Percentiles rank a stretch among this genome's conserved stretches.
These are phyloP conservation scores for Thunnus thynnus DNA, from an alignment of 2,113 vertebrate genomes.

Conservation along the genomic window DNA sequence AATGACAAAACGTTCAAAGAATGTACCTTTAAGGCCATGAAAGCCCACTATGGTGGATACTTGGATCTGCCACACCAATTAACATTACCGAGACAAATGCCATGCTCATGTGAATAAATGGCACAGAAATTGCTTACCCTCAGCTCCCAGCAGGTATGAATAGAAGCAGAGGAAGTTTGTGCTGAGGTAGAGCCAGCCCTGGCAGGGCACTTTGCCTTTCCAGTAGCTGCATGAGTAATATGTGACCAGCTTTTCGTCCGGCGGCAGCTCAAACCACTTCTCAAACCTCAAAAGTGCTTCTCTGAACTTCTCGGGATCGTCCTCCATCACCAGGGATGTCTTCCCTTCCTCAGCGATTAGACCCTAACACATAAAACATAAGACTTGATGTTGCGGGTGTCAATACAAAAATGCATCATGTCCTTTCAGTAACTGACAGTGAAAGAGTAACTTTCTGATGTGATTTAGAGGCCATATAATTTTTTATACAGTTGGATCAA, in stretches of 20 bases:
- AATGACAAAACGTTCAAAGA: background rate
- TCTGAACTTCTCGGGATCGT: conserved; percentile 96
- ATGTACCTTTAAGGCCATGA: background rate
- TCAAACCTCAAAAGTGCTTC: conserved; percentile 95
- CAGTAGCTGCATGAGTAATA: conserved; percentile 99
- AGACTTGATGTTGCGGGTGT: background rate
- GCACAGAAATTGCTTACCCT: conserved; percentile 85
- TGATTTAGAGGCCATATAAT: no score
- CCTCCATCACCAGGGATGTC: conserved; percentile 89
- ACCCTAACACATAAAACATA: conserved; percentile 83
- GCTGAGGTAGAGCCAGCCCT: conserved; percentile 99
- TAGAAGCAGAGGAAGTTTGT: conserved; percentile 99
- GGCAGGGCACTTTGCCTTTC: conserved; percentile 96
- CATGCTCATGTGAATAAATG: background rate
- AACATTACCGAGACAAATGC: conserved; percentile 25
- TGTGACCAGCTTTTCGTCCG: conserved; percentile 95
- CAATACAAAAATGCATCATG: background rate
- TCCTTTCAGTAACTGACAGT: background rate
- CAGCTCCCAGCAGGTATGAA: conserved; percentile 95
- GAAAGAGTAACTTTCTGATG: no score
- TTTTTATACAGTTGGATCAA: no score
- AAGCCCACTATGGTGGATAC: background rate
- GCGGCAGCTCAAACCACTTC: conserved; percentile 93
- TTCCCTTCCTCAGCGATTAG: conserved; percentile 97
- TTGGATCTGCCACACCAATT: background rate